A percentile compares a stretch with the other conserved stretches of the same genome.
Evolutionary conservation across 2,113 vertebrate species (phyloP).

Genomic region (Illadopsis cleaveri): DNA sequence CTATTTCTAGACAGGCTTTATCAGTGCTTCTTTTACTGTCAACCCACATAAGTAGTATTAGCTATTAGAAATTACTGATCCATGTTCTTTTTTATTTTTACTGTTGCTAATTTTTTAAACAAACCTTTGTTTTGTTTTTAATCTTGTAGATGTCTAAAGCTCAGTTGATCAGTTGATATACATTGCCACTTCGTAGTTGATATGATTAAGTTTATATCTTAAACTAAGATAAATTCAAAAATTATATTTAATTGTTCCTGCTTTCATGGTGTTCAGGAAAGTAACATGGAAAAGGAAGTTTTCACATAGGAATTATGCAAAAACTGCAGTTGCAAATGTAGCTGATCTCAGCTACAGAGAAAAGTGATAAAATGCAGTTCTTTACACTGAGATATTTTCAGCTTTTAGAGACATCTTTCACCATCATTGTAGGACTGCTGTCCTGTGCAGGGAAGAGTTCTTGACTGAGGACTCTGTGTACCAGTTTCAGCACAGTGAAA

Average conservation of each 20-base stretch:
- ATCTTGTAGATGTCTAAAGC: background rate
- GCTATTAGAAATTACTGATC: background rate
- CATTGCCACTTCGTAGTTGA: too few species aligned
- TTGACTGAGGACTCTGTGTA: background rate
- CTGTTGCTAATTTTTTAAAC: background rate
- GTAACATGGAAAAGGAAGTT: background rate
- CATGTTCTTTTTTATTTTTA: background rate
- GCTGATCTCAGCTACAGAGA: background rate
- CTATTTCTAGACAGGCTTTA: background rate
- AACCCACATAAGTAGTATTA: background rate
- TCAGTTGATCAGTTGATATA: too few species aligned
- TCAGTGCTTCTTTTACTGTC: background rate
- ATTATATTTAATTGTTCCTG: background rate
- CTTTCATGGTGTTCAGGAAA: background rate
- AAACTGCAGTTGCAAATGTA: background rate
- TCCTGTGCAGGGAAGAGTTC: rapidly evolving
- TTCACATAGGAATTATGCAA: background rate
- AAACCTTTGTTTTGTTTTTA: background rate
- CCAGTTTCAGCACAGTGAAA: background rate
- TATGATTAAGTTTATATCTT: too few species aligned
- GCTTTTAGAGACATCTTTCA: background rate
- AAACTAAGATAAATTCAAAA: background rate
- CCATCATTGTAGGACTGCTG: background rate
- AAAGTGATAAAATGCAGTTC: background rate
- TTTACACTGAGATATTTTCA: background rate